Conservation (phyloP, 2,888 invertebrate genomes). For the Dryomyza anilis region DNA sequence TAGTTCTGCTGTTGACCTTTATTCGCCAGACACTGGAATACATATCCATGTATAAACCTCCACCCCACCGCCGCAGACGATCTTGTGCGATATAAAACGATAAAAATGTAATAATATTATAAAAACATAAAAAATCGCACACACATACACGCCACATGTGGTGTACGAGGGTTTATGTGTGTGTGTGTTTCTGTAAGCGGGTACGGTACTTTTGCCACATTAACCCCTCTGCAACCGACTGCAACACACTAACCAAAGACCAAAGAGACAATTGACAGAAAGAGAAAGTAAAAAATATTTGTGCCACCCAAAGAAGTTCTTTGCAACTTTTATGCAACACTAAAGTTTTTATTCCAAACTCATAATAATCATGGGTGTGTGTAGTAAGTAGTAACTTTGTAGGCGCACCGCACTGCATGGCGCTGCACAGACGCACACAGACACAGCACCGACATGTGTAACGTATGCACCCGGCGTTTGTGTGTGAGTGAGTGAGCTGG, state of each 20-base stretch:
- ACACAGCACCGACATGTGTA: not conserved
- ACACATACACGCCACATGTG: constrained; percentile 27
- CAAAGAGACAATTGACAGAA: constrained; percentile 37
- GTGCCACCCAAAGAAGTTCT: constrained; percentile 34
- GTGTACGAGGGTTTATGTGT: constrained; percentile 17
- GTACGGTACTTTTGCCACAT: not conserved
- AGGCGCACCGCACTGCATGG: not conserved
- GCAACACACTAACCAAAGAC: not conserved
- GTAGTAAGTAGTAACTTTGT: too few species aligned
- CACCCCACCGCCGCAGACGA: constrained; percentile 1
- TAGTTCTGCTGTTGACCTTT: constrained; percentile 55
- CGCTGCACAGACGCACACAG: not conserved
- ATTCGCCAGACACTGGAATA: constrained; percentile 39
- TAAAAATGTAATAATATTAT: constrained; percentile 58
- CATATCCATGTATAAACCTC: constrained; percentile 1
- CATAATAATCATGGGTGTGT: not conserved
- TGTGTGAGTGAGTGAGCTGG: constrained; percentile 17
- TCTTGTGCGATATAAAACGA: constrained; percentile 42
- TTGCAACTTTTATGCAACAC: constrained; percentile 47
- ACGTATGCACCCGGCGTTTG: not conserved
- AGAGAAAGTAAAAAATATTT: constrained; percentile 52
- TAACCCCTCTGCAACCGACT: not conserved
- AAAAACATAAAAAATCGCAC: constrained; percentile 41
- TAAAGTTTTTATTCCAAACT: constrained; percentile 51
- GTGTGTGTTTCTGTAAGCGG: constrained; percentile 3